Evolutionary conservation across 1,140 invertebrate species (phyloP), one percentile per base, ranked within the genome.

Genomic region (Ceratosolen fusciceps): DNA sequence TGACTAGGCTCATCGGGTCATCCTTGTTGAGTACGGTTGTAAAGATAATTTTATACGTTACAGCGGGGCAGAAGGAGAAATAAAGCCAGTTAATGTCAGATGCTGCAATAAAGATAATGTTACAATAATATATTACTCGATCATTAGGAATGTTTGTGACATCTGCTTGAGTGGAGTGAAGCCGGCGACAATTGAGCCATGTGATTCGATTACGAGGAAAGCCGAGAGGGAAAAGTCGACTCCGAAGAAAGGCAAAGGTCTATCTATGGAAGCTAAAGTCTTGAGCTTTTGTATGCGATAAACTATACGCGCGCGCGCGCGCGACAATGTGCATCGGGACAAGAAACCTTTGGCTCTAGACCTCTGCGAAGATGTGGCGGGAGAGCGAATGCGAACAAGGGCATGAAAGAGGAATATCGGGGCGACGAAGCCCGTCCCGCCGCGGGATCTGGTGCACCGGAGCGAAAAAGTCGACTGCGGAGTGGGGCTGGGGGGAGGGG

Each of bases 401-500:
- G 21, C n/a, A n/a, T n/a, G n/a, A n/a, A n/a, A n/a, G n/a, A n/a
- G n/a, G n/a, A n/a, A n/a, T n/a, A 62, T 0, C 56, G n/a, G 26
- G n/a, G 49, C 0, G 12, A 26, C 16, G 62, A 71, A 68, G 26
- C 54, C 29, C 39, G 34, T 31, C 29, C 70, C 49, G 70, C n/a
- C 26, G 60, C 21, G 58, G 65, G 67, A 79, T 54, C 34, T 49
- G 54, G 47, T 29, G 31, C 29, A 76, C 4, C 47, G 9, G 43
- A 74, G 72, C 72, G 72, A 68, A 54, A 74, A 80, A n/a, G n/a
- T n/a, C n/a, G n/a, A n/a, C n/a, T n/a, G n/a, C n/a, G n/a, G n/a
- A n/a, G n/a, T n/a, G n/a, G n/a, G n/a, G n/a, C n/a, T 70, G 70
- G 37, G 71, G 62, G 62, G 72, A 58, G 72, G 43, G 31, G n/a